These are phyloP conservation scores for Cheilosia variabilis DNA, from an alignment of 2,888 invertebrate species.

Conservation along the genomic window DNA sequence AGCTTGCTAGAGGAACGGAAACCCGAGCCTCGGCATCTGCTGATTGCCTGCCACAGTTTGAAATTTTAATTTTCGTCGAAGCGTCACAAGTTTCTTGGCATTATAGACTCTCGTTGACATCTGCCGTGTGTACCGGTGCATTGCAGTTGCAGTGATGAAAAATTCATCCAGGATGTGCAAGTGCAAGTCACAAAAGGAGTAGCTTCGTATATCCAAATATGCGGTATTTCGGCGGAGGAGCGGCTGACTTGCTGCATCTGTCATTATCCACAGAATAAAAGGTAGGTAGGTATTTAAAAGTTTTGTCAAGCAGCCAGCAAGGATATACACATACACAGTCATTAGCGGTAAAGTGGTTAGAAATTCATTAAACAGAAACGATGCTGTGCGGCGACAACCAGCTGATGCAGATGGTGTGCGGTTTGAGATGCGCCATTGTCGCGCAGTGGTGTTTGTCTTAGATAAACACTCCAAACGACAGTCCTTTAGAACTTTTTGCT, in stretches of 20 bases:
- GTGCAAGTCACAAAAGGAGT: constrained; percentile 1
- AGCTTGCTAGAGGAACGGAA: neutral
- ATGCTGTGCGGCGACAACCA: constrained; percentile 1
- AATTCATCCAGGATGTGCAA: constrained; percentile 33
- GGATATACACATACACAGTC: constrained; percentile 17
- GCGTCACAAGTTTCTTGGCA: constrained; percentile 25
- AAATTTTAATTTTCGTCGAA: constrained; percentile 50
- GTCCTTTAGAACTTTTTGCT: too few species aligned
- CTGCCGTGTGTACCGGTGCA: neutral
- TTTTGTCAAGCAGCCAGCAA: neutral
- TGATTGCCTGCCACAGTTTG: constrained; percentile 45
- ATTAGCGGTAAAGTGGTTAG: constrained; percentile 15
- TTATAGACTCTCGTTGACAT: constrained; percentile 4
- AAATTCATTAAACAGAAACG: constrained; percentile 26
- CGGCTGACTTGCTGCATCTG: constrained; percentile 16
- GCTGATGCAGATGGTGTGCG: constrained; percentile 23
- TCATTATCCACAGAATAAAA: constrained; percentile 21
- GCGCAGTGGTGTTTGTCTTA: neutral
- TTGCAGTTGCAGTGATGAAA: constrained; percentile 35
- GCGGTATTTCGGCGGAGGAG: neutral
- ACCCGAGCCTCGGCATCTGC: constrained; percentile 16
- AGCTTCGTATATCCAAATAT: neutral
- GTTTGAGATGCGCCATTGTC: constrained; percentile 19
- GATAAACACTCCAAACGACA: too few species aligned
- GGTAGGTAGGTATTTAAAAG: constrained; percentile 6